Conservation (phyloP, 2,888 invertebrate genomes). For the Pachliopta kotzebuea region DNA sequence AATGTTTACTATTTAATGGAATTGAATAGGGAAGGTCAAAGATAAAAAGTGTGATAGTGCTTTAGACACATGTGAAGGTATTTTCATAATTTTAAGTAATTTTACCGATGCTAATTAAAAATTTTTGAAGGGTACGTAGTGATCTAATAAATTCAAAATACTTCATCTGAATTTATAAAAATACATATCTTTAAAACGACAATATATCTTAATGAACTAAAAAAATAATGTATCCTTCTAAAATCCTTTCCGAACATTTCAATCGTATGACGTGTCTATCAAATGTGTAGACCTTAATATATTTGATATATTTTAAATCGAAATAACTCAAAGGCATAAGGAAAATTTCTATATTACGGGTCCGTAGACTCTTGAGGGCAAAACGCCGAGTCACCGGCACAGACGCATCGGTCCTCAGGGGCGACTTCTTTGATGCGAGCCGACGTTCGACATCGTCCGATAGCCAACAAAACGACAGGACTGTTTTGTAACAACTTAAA, state of each 20-base stretch:
- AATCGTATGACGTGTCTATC: slow-evolving; percentile 27
- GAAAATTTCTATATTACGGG: slow-evolving; percentile 54
- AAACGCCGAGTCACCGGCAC: slow-evolving; percentile 72
- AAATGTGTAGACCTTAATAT: slow-evolving; percentile 20
- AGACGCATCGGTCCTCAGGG: slow-evolving; percentile 60
- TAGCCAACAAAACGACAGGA: slow-evolving; percentile 75
- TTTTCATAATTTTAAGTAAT: too few relatives aligned
- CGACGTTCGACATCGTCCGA: slow-evolving; percentile 74
- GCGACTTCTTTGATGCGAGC: slow-evolving; percentile 70
- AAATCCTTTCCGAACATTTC: slow-evolving; percentile 18
- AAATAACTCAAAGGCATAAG: slow-evolving; percentile 48
- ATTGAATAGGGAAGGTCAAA: too few relatives aligned
- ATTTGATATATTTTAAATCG: slow-evolving; percentile 30
- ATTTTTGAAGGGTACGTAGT: background rate
- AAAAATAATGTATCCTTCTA: slow-evolving; percentile 11
- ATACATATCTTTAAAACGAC: background rate
- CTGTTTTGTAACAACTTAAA: slow-evolving; percentile 37
- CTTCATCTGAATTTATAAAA: background rate
- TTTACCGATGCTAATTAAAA: background rate
- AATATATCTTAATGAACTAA: slow-evolving; percentile 14
- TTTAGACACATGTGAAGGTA: too few relatives aligned
- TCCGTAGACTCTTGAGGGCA: slow-evolving; percentile 44
- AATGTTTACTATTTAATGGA: background rate
- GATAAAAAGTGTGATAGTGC: too few relatives aligned
- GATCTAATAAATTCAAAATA: background rate